Evolutionary conservation across 1,140 invertebrate species (phyloP), one percentile per base, ranked within the genome.

Genomic region (Zaprionus kolodkinae): DNA sequence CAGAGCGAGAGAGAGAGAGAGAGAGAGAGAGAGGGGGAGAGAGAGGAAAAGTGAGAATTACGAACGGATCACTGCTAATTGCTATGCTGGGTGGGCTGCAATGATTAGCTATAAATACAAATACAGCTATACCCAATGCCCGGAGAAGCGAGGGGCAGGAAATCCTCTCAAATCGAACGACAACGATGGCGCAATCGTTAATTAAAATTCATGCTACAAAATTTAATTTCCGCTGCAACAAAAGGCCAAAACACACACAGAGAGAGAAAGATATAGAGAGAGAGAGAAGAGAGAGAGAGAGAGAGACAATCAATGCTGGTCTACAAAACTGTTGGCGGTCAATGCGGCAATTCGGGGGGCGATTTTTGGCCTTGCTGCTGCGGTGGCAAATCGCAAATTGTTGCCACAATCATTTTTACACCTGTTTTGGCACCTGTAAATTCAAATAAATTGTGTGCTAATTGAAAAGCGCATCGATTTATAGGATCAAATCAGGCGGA

Each of bases 1-100:
- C 30, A 21, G 38, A 52, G n/a, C n/a, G 21, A 21, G 21, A 21
- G 21, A 21, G 2, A 21, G 2, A 21, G 21, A 21, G 1, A 21
- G 21, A 21, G 21, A 21, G 2, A 2, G 21, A 21, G 21, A 21
- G 21, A 21, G n/a, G n/a, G n/a, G n/a, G 1, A 21, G 21, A 21
- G 21, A 21, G 2, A 2, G 21, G 2, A 2, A 21, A 2, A 21
- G 21, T 21, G 38, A 40, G 15, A 40, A 74, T 69, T 74, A 57
- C 43, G 45, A 43, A 52, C 67, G 54, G 52, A 64, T 64, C 60
- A 71, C 21, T 52, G 65, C 66, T 50, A 69, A 74, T 74, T 74
- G 7, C 7, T 50, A 27, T 27, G 30, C 63, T 13, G 17, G 15
- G 36, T 0, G n/a, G 60, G 13, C 36, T 30, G 27, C 27, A 6